Conservation (phyloP, 2,113 vertebrate species). For the Danio rerio region DNA sequence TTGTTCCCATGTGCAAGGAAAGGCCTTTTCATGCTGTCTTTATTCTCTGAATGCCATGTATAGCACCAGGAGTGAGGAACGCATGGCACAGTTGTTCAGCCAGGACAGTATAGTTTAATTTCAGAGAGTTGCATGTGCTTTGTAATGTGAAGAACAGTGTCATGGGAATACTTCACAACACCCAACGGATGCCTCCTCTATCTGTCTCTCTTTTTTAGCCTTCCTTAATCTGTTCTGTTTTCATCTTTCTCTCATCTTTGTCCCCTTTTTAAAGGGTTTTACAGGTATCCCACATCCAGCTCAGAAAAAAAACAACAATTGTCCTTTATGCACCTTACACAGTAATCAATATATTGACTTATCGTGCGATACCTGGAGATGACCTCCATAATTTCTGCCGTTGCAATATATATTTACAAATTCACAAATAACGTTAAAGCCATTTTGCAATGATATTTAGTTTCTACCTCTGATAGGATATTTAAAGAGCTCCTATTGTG, state of each 20-base stretch:
- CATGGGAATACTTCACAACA: conserved; percentile 16
- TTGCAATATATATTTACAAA: too few relatives aligned
- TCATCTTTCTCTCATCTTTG: background rate
- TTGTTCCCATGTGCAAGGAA: conserved; percentile 30
- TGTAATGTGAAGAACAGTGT: conserved; percentile 8
- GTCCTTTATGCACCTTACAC: too few relatives aligned
- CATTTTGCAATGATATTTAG: too few relatives aligned
- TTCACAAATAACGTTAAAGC: too few relatives aligned
- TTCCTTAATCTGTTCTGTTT: background rate
- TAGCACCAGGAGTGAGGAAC: background rate
- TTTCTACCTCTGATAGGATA: too few relatives aligned
- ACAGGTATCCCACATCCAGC: too few relatives aligned
- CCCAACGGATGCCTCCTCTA: background rate
- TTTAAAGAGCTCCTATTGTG: too few relatives aligned
- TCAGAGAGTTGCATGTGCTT: conserved; percentile 17
- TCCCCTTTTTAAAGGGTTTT: too few relatives aligned
- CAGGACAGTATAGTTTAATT: conserved; percentile 10
- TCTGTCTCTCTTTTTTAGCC: background rate
- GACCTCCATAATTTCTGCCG: too few relatives aligned
- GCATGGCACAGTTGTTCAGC: conserved; percentile 13
- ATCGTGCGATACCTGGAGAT: too few relatives aligned
- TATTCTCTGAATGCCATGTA: conserved; percentile 8
- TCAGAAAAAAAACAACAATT: too few relatives aligned
- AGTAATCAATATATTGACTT: too few relatives aligned
- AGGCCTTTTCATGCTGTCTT: conserved; percentile 18